Percentiles rank a stretch among this genome's conserved stretches.
Evolutionary conservation across 64 coral and sea anemone genomes (phyloP).

Genomic region (Montipora foliosa): DNA sequence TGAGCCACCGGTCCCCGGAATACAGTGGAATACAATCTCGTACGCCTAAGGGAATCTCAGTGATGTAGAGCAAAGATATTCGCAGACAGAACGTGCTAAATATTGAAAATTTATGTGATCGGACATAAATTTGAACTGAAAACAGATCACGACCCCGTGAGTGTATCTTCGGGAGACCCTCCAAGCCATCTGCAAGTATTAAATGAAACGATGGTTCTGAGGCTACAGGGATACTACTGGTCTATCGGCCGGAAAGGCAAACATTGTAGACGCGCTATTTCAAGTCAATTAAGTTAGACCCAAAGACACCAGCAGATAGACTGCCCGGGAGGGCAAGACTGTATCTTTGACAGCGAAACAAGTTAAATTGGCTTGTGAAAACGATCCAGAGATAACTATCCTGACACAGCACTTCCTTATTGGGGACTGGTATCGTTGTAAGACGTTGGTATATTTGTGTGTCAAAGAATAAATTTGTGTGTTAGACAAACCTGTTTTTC

Average conservation of each 20-base stretch:
- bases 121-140: neutral
- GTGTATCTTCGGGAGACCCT: neutral
- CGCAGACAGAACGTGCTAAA: neutral
- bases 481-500: too few species aligned
- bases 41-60: conserved; percentile 12
- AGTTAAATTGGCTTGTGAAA: neutral
- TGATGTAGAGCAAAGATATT: conserved; percentile 18
- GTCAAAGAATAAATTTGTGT: neutral
- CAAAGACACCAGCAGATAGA: neutral
- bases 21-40: neutral
- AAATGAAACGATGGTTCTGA: neutral
- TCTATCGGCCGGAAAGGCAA: conserved; percentile 23
- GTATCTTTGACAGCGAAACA: neutral
- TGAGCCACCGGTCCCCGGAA: too few species aligned
- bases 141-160: neutral
- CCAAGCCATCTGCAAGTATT: neutral
- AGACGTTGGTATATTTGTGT: neutral
- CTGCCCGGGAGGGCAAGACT: neutral
- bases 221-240: neutral
- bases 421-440: neutral
- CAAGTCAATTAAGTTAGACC: neutral
- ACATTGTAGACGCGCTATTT: conserved; percentile 23
- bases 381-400: neutral
- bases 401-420: neutral
- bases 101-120: neutral